Percentiles rank a stretch among this genome's conserved stretches.
Conservation (phyloP, 2,888 invertebrate species). For the Formica aserva region DNA sequence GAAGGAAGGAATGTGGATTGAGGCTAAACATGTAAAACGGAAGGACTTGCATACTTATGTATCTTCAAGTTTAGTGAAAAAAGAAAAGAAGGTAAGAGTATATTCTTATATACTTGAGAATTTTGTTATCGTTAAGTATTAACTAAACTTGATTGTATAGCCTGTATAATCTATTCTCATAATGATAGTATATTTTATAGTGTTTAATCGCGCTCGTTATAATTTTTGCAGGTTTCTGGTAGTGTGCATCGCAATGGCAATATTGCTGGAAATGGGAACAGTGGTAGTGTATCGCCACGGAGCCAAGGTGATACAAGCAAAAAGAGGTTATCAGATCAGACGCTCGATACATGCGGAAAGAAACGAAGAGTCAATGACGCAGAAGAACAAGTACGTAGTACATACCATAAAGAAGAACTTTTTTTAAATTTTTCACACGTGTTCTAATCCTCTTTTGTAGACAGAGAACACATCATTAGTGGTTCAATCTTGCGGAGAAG, state of each 20-base stretch:
- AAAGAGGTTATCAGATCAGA: constrained; percentile 79
- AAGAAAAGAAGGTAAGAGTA: constrained; percentile 89
- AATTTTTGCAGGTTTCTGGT: constrained; percentile 74
- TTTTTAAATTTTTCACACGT: not conserved
- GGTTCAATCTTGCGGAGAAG: constrained; percentile 82
- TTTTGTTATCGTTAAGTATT: not conserved
- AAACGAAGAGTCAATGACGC: constrained; percentile 73
- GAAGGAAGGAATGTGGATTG: constrained; percentile 92
- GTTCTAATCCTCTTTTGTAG: constrained; percentile 59
- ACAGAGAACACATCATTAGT: constrained; percentile 80
- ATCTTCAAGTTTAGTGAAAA: constrained; percentile 89
- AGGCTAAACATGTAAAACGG: constrained; percentile 95
- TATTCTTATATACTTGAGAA: not conserved
- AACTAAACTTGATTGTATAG: not conserved
- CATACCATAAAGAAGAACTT: not conserved
- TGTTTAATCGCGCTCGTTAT: not conserved
- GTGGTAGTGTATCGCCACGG: constrained; percentile 77
- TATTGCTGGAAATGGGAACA: constrained; percentile 77
- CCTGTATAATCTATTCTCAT: not conserved
- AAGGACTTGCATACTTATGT: constrained; percentile 92
- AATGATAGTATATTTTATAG: constrained; percentile 1
- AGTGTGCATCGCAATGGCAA: constrained; percentile 78
- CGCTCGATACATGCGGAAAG: constrained; percentile 72
- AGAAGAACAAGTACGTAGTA: constrained; percentile 78
- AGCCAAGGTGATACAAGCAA: constrained; percentile 73